Evolutionary conservation across 2,113 vertebrate genomes (phyloP).

Genomic region (Mormyrus lacerda): DNA sequence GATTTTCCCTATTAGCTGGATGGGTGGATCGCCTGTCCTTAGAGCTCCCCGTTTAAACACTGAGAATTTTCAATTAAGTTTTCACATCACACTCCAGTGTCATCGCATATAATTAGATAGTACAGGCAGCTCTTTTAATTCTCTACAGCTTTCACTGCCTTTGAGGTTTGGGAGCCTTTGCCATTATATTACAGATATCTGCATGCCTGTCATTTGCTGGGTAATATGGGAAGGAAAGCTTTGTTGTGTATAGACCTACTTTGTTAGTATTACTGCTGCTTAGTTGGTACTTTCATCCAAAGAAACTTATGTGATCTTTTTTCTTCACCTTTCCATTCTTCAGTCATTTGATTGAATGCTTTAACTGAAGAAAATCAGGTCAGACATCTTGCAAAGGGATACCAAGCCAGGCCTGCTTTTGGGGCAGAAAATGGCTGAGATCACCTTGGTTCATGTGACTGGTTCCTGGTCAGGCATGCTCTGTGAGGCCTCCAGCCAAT

Average conservation of each 20-base stretch:
- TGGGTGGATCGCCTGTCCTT: slow-evolving; percentile 49
- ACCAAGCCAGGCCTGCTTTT: neutral
- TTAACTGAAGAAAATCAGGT: neutral
- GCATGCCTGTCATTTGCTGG: neutral
- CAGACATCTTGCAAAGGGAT: neutral
- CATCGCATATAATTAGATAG: slow-evolving; percentile 45
- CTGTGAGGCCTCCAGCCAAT: neutral
- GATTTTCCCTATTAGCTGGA: slow-evolving; percentile 58
- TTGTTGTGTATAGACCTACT: neutral
- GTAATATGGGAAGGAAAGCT: neutral
- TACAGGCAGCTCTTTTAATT: slow-evolving; percentile 24
- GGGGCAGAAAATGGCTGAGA: neutral
- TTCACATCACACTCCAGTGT: slow-evolving; percentile 46
- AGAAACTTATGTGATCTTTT: neutral
- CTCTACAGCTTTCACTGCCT: neutral
- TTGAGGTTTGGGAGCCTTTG: neutral
- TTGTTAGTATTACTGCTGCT: neutral
- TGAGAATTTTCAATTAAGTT: slow-evolving; percentile 55
- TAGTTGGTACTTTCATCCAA: neutral
- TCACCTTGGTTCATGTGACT: neutral
- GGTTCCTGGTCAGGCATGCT: neutral
- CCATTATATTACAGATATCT: neutral
- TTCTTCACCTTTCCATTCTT: neutral
- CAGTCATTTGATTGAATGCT: neutral
- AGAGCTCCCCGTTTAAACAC: slow-evolving; percentile 42